A percentile compares a stretch with the other conserved stretches of the same genome.
Conservation (phyloP, 2,888 invertebrate genomes). For the Himalopsyche kuldschensis region DNA sequence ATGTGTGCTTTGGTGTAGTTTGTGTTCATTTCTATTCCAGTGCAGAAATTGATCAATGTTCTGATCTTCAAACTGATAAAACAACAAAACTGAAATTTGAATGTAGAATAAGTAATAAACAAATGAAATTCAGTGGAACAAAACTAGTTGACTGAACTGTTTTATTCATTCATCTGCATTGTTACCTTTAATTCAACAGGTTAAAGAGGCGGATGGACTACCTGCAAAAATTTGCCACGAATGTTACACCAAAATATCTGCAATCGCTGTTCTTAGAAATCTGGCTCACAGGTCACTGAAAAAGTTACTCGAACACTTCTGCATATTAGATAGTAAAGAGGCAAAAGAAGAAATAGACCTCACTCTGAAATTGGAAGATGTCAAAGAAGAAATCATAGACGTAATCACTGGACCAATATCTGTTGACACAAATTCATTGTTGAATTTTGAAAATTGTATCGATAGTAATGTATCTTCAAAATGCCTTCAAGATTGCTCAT, state of each 20-base stretch:
- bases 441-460: background rate
- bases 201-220: background rate
- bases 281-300: slow-evolving; percentile 7
- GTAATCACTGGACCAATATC: background rate
- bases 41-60: no score
- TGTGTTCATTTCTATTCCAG: no score
- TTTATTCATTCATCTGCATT: background rate
- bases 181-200: background rate
- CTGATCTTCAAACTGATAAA: no score
- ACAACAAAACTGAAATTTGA: no score
- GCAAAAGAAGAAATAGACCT: background rate
- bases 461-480: background rate
- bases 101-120: no score
- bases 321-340: background rate
- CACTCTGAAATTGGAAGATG: background rate
- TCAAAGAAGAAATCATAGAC: background rate
- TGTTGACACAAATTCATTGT: background rate
- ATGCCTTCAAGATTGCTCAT: background rate
- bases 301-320: background rate
- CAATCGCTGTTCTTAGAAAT: slow-evolving; percentile 3
- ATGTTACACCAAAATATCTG: slow-evolving; percentile 2
- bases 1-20: no score
- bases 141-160: background rate
- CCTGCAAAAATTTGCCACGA: slow-evolving; percentile 1
- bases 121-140: no score